Conservation (phyloP, 2,113 vertebrate species). For the Myxocyprinus asiaticus region DNA sequence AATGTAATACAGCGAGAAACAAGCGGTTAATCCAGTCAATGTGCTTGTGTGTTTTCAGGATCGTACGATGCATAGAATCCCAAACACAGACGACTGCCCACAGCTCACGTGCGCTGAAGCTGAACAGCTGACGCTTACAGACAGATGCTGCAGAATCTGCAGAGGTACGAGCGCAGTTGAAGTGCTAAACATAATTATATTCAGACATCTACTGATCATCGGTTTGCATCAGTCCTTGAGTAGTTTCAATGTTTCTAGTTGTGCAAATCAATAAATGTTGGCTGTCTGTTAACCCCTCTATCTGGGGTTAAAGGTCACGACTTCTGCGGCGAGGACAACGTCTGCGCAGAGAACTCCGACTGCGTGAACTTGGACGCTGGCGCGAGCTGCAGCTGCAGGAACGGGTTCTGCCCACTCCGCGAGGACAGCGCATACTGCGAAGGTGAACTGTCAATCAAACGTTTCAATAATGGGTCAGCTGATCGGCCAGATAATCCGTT, state of each 20-base stretch:
- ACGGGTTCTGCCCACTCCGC: constrained; percentile 90
- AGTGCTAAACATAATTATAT: too few species aligned
- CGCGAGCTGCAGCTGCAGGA: constrained; percentile 87
- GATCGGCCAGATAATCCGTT: too few species aligned
- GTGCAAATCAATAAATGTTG: too few species aligned
- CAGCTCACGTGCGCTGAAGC: constrained; percentile 84
- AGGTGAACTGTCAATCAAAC: constrained; percentile 75
- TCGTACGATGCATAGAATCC: constrained; percentile 85
- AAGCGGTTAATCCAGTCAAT: neutral
- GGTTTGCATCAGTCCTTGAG: too few species aligned
- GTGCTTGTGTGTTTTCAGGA: constrained; percentile 71
- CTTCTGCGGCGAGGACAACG: constrained; percentile 89
- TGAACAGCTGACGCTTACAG: constrained; percentile 85
- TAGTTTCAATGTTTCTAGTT: too few species aligned
- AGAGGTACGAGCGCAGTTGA: constrained; percentile 83
- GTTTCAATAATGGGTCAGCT: neutral
- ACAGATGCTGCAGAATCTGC: constrained; percentile 95
- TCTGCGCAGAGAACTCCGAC: constrained; percentile 90
- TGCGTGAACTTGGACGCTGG: constrained; percentile 92
- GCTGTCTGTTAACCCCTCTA: neutral
- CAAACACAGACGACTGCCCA: constrained; percentile 75
- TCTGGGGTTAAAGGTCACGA: constrained; percentile 82
- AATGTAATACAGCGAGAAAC: too few species aligned
- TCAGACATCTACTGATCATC: too few species aligned
- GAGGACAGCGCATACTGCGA: constrained; percentile 96